Evolutionary conservation across 2,797 vertebrate species (phyloP), one percentile per base, ranked within the genome.

Genomic region (Lycodopsis pacificus): DNA sequence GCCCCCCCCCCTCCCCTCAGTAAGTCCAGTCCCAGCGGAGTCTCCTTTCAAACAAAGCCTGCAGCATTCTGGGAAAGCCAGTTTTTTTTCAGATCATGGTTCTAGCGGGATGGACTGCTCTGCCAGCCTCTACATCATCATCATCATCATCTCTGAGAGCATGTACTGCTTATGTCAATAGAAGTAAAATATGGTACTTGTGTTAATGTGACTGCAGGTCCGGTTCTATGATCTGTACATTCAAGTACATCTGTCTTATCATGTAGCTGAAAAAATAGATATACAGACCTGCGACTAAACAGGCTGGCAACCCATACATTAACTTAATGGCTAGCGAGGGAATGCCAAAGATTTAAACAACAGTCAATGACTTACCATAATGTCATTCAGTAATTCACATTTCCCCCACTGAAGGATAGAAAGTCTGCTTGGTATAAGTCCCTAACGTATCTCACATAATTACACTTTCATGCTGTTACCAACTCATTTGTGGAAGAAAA

Each of bases 51-150:
- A 92, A 93, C 79, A 87, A 84, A 90, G 88, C 93, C 91, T 86
- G 86, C 78, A 89, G 93, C 90, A 90, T 91, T 93, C 84, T 93
- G 92, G 90, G 92, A 93, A 89, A 90, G 91, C 83, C 92, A 90
- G 54, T 80, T 81, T 86, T 91, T 7, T 61, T 89, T 87, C 63
- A 85, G 69, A 85, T 86, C 71, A 65, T 77, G 88, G 72, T 85
- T 85, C 56, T 86, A 58, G 65, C 84, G 82, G 66, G 80, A 85
- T 19, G 32, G 73, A 66, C 77, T 38, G 59, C 65, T 73, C 58
- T 66, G 40, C 30, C n/a, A 61, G 42, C 46, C 36, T 25, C 66
- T 68, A 54, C 32, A 86, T 86, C 62, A 38, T 65, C 71, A 72
- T 76, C 59, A 25, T 25, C 25, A n/a, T n/a, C n/a, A n/a, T 73